Percentiles rank a stretch among this genome's conserved stretches.
Conservation (phyloP, 2,113 vertebrate genomes). For the Urocynchramus pylzowi region DNA sequence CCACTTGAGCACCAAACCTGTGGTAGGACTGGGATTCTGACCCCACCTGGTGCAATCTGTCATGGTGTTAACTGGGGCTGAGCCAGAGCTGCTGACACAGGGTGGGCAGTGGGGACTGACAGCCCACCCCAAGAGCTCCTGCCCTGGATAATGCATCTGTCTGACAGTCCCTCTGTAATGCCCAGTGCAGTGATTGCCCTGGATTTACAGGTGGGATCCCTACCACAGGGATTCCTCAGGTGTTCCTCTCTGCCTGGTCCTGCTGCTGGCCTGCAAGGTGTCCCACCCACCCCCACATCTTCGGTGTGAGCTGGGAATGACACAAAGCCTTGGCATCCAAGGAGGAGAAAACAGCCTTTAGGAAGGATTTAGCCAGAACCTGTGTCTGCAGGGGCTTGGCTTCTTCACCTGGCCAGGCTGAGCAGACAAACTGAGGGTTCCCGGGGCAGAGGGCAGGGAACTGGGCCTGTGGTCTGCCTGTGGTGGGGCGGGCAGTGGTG, state of each 20-base stretch:
- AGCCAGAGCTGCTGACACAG: neutral
- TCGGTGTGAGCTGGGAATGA: accelerated
- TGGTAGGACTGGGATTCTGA: neutral
- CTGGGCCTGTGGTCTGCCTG: accelerated
- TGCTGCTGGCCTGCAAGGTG: neutral
- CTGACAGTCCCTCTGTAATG: neutral
- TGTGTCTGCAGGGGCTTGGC: neutral
- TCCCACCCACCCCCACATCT: accelerated
- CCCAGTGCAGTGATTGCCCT: no score
- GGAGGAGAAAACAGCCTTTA: neutral
- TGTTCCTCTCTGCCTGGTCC: neutral
- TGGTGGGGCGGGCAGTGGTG: accelerated
- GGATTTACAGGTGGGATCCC: neutral
- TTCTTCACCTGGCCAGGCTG: neutral
- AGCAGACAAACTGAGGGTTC: neutral
- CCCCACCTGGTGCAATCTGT: neutral
- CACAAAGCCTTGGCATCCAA: neutral
- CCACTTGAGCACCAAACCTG: neutral
- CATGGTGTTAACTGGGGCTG: neutral
- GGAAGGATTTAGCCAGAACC: neutral
- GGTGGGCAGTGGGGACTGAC: neutral
- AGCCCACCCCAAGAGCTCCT: neutral
- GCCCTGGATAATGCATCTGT: neutral
- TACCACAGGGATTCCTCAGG: neutral
- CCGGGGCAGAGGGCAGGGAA: accelerated